phyloP scores from a whole-genome alignment of 2,797 vertebrate species.

The Hippopotamyrus pictus region DNA sequence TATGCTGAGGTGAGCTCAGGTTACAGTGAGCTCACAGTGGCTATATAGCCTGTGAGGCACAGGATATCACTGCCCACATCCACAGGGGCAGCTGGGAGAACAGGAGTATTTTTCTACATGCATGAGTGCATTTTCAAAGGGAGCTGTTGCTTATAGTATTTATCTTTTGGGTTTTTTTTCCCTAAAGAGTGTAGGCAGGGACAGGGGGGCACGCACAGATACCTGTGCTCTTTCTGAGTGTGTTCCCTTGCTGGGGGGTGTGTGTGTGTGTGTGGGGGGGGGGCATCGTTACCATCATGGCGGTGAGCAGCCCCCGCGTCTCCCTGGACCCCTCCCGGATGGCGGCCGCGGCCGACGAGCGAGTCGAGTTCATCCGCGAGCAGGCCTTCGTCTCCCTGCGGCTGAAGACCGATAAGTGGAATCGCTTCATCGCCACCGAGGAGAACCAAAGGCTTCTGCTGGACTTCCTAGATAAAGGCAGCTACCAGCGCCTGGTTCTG shows the following conservation, averaged over 20 bases:
- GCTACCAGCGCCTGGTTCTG: conserved; percentile 55
- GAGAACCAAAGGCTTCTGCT: conserved; percentile 70
- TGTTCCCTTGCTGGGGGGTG: background rate
- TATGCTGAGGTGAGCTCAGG: conserved; percentile 33
- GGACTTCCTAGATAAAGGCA: conserved; percentile 66
- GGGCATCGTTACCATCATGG: conserved; percentile 44
- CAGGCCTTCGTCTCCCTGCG: conserved; percentile 64
- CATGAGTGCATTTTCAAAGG: background rate
- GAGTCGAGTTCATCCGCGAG: conserved; percentile 69
- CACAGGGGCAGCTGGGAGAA: background rate
- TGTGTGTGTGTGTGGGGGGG: background rate
- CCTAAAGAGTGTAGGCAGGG: background rate
- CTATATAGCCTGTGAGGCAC: conserved; percentile 19
- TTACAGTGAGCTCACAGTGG: conserved; percentile 26
- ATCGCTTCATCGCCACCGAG: conserved; percentile 68
- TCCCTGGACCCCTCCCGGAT: conserved; percentile 58
- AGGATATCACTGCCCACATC: conserved; percentile 33
- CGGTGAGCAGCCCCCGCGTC: conserved; percentile 52
- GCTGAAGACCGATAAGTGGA: conserved; percentile 74
- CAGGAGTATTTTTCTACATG: background rate
- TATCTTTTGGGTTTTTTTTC: background rate
- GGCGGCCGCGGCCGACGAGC: conserved; percentile 60
- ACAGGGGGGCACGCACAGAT: background rate
- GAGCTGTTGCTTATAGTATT: background rate
- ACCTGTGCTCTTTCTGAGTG: background rate